Percentiles rank a stretch among this genome's conserved stretches.
phyloP scores from a whole-genome alignment of 2,797 vertebrate species.

The Cichlasoma orientale region DNA sequence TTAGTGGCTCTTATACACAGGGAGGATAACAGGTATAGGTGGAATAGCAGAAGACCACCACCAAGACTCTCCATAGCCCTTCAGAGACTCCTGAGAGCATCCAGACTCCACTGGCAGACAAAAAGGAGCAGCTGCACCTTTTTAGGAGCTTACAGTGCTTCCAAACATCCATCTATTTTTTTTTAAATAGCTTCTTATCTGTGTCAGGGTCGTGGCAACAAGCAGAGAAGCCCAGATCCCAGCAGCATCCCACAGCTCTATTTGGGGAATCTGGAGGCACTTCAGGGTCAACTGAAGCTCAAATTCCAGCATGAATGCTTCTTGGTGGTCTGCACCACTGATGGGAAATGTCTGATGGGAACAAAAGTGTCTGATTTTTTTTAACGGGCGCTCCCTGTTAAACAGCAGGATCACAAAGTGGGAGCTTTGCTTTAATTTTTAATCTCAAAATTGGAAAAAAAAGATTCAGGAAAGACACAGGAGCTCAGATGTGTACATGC shows the following conservation, averaged over 20 bases:
- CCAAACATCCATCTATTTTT: slow-evolving; percentile 26
- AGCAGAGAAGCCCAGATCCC: slow-evolving; percentile 21
- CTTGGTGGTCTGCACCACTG: not conserved
- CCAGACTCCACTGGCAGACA: slow-evolving; percentile 5
- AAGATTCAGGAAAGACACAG: not conserved
- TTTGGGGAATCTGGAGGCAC: slow-evolving; percentile 16
- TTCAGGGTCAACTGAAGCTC: not conserved
- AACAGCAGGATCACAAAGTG: not conserved
- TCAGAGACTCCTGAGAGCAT: not conserved
- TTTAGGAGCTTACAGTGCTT: slow-evolving; percentile 9
- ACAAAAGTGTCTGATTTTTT: not conserved
- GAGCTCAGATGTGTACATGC: not conserved
- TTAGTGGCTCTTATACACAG: slow-evolving; percentile 14
- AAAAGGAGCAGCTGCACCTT: slow-evolving; percentile 9
- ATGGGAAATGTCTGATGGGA: not conserved
- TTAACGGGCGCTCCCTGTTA: not conserved
- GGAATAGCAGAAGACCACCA: not conserved
- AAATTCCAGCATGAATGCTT: not conserved
- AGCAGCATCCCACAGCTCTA: slow-evolving; percentile 9
- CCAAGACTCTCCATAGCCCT: not conserved
- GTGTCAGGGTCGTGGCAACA: slow-evolving; percentile 38
- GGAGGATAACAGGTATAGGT: not conserved
- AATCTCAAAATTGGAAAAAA: not conserved
- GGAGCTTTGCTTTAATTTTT: not conserved
- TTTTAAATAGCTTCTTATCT: slow-evolving; percentile 30